Conservation (phyloP, 2,888 invertebrate genomes). For the Neoscelio sp. region DNA sequence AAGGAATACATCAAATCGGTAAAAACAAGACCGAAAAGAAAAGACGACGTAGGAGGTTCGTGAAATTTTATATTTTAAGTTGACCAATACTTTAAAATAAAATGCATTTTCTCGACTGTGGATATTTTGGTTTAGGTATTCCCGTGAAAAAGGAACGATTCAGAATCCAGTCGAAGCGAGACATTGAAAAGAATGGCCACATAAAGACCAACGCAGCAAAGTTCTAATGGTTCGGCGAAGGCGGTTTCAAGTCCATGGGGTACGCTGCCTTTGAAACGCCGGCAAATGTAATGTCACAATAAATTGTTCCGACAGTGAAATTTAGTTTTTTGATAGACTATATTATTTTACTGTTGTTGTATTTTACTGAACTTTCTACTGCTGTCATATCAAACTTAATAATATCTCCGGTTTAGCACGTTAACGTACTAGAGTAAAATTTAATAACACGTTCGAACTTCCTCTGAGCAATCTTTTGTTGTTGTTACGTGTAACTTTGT, state of each 20-base stretch:
- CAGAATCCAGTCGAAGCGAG: constrained; percentile 78
- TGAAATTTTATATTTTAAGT: neutral
- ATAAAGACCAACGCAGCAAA: constrained; percentile 82
- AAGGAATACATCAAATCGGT: constrained; percentile 79
- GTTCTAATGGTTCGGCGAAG: constrained; percentile 79
- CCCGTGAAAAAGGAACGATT: constrained; percentile 80
- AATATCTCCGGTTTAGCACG: neutral
- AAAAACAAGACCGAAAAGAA: constrained; percentile 81
- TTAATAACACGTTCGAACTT: no score
- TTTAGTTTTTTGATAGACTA: constrained; percentile 49
- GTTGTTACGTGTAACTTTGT: no score
- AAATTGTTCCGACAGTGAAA: constrained; percentile 10
- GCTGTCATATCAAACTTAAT: constrained; percentile 26
- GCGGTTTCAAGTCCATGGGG: constrained; percentile 81
- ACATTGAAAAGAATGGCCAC: constrained; percentile 78
- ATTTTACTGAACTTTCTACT: constrained; percentile 47
- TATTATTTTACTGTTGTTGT: constrained; percentile 23
- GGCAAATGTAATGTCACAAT: constrained; percentile 77
- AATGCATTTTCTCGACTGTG: no score
- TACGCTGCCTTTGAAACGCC: constrained; percentile 81
- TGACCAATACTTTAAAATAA: constrained; percentile 3
- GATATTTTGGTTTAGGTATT: constrained; percentile 68
- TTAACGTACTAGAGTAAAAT: neutral
- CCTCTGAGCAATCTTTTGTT: no score
- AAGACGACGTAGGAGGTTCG: constrained; percentile 75